Base-by-base conservation (phyloP, 2,888 invertebrate genomes). In the Tenthredo livida region DNA sequence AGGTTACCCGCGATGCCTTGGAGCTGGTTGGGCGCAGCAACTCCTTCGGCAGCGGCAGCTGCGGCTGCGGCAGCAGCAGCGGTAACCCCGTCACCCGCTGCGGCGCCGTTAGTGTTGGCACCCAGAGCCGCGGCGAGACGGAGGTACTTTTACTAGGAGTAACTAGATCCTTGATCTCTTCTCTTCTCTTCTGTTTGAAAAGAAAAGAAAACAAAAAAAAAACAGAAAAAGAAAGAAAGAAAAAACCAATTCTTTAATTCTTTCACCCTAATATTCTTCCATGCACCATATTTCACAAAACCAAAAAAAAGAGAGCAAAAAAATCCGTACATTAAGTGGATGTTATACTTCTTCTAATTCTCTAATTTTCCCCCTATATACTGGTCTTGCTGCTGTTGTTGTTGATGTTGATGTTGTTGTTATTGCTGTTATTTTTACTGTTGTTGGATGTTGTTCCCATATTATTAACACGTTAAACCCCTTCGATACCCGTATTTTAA, bases 1-100 rank as follows among this genome's bases (percentile, higher is more conserved):
- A 96, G 97, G 94, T 95, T 96, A 94, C 96, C 96, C 93, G 95
- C 96, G 94, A 95, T 96, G 94, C 94, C 96, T 94, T 97, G 96
- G 97, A 96, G 96, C 94, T 96, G 96, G 96, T 95, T 96, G 94
- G 94, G 95, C 87, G 93, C 94, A 87, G 92, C 95, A 87, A 93
- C 94, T 90, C 94, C 94, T 90, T 93, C 94, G 90, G 93, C 94
- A 90, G 93, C 94, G 90, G 95, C 96, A 89, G 95, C 96, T 88
- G 94, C 96, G 89, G 95, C 95, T 90, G 94, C 92, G 94, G 96
- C 94, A 95, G 95, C 93, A 94, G 92, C 93, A 94, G 93, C 95
- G 93, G 94, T 95, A 91, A 94, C 95, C 87, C 92, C 93, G 92
- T 94, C 95, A 93, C 95, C 95, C 90, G 94, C 95, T 93, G 94